Evolutionary conservation across 1,140 invertebrate genomes (phyloP).

Genomic region (Aethina tumida): DNA sequence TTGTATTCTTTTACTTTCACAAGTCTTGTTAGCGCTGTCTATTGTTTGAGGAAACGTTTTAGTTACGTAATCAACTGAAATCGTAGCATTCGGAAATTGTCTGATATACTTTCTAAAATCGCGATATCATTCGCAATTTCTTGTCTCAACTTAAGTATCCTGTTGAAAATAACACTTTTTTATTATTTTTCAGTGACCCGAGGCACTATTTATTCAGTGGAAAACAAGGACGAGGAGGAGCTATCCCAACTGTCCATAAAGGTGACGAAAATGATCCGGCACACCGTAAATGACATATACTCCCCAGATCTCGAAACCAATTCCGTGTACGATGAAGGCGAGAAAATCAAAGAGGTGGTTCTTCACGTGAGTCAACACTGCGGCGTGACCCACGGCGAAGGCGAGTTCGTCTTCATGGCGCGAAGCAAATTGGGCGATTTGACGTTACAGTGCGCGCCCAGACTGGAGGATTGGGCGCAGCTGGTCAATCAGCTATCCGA

Average conservation of each 20-base stretch:
- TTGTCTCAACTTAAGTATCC: no score
- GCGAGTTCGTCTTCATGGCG: constrained; percentile 73
- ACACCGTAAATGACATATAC: constrained; percentile 35
- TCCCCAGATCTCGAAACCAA: constrained; percentile 30
- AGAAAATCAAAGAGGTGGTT: constrained; percentile 32
- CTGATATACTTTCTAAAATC: no score
- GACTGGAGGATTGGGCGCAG: constrained; percentile 55
- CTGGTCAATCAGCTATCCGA: constrained; percentile 47
- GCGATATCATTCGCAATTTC: no score
- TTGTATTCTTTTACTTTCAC: no score
- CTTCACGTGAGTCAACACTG: constrained; percentile 55
- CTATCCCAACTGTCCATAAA: constrained; percentile 55
- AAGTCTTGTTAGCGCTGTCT: no score
- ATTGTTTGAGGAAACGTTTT: no score
- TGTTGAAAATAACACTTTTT: constrained; percentile 1
- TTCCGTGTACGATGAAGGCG: constrained; percentile 21
- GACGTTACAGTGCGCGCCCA: constrained; percentile 61
- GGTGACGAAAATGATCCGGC: constrained; percentile 55
- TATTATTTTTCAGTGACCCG: constrained; percentile 47
- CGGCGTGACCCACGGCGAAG: constrained; percentile 56
- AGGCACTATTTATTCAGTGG: constrained; percentile 55
- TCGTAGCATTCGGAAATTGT: no score
- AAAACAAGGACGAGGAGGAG: constrained; percentile 50
- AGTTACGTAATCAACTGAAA: no score
- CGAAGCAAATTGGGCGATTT: constrained; percentile 57